Percentiles rank a stretch among this genome's conserved stretches.
These are phyloP conservation scores for Phycodurus eques DNA, from an alignment of 2,113 vertebrate species.

Conservation along the genomic window DNA sequence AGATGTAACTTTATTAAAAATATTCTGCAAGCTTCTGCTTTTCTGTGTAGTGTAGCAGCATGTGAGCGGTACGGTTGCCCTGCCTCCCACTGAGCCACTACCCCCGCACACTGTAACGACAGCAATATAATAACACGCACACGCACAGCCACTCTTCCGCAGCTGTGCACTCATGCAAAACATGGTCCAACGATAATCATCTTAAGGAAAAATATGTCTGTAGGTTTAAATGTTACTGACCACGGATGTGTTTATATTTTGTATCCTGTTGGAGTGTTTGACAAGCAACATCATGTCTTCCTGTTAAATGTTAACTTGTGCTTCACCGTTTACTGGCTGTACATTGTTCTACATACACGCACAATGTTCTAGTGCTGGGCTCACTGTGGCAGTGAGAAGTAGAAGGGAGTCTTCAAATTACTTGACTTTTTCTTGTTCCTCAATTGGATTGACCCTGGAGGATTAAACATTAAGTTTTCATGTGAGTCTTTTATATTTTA, in stretches of 20 bases:
- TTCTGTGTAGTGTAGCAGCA: constrained; percentile 16
- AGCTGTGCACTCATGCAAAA: constrained; percentile 28
- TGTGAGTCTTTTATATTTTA: too few species aligned
- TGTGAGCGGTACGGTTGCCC: constrained; percentile 21
- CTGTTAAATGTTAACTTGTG: constrained; percentile 38
- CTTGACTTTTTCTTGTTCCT: too few species aligned
- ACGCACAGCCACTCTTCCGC: constrained; percentile 3
- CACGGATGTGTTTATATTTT: background rate
- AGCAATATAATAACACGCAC: constrained; percentile 41
- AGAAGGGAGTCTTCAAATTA: too few species aligned
- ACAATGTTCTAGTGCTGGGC: background rate
- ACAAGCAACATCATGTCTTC: background rate
- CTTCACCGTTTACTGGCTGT: background rate
- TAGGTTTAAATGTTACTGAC: background rate
- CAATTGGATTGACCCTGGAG: too few species aligned
- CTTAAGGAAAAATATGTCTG: background rate
- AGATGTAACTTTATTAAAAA: constrained; percentile 15
- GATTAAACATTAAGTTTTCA: too few species aligned
- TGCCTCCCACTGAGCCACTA: constrained; percentile 30
- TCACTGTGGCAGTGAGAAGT: constrained; percentile 17
- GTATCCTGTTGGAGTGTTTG: background rate
- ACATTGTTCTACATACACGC: background rate
- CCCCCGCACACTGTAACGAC: constrained; percentile 43
- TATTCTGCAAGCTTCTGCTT: background rate
- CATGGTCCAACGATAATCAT: constrained; percentile 5